A percentile compares a stretch with the other conserved stretches of the same genome.
Conservation (phyloP, 2,797 vertebrate genomes). For the Miichthys miiuy region DNA sequence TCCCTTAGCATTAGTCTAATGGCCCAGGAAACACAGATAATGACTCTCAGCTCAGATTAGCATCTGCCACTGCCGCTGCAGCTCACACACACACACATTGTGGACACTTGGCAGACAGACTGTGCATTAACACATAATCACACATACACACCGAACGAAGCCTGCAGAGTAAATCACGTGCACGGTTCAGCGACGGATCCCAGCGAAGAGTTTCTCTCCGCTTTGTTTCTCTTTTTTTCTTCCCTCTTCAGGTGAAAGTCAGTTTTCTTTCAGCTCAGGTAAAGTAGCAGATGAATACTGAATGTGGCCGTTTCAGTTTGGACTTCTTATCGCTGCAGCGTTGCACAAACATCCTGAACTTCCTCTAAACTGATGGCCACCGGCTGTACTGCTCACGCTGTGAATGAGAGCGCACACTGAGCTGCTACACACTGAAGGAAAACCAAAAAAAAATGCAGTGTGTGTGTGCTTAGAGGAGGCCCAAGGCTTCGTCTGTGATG, state of each 20-base stretch:
- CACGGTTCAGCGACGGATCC: constrained; percentile 32
- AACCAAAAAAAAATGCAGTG: constrained; percentile 14
- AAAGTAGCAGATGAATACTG: not conserved
- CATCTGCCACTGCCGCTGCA: constrained; percentile 55
- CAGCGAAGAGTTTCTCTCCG: constrained; percentile 14
- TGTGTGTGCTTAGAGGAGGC: constrained; percentile 34
- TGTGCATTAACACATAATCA: constrained; percentile 40
- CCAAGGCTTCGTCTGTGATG: constrained; percentile 55
- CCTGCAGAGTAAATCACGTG: constrained; percentile 45
- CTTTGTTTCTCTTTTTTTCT: not conserved
- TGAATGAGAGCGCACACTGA: constrained; percentile 9
- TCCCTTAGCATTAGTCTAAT: constrained; percentile 82
- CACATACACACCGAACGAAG: constrained; percentile 19
- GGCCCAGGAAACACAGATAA: constrained; percentile 78
- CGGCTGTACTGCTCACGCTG: constrained; percentile 12
- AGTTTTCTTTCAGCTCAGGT: constrained; percentile 1
- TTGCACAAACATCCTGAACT: constrained; percentile 4
- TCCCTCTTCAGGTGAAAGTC: constrained; percentile 2
- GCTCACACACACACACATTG: constrained; percentile 19
- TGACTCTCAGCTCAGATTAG: constrained; percentile 79
- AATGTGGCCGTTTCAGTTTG: not conserved
- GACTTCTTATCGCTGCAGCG: not conserved
- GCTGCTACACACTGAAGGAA: not conserved
- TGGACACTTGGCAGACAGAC: constrained; percentile 29
- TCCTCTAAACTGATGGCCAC: constrained; percentile 16